Evolutionary conservation across 2,888 invertebrate genomes (phyloP).

Genomic region (Hypolimnas misippus): DNA sequence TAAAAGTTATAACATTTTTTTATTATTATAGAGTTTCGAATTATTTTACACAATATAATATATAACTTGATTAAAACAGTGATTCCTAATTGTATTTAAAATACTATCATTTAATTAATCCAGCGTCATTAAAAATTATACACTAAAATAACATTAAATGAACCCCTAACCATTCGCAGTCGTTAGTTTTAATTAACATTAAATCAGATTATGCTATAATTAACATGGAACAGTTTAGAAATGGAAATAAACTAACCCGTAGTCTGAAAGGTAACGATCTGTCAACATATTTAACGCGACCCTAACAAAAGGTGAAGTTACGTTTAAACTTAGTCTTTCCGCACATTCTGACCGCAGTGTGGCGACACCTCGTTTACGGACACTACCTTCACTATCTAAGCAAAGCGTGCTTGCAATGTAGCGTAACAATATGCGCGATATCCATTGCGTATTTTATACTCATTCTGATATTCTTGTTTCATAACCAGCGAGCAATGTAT

Average conservation of each 20-base stretch:
- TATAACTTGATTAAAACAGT: too few relatives aligned
- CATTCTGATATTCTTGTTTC: background rate
- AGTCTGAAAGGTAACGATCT: slow-evolving; percentile 32
- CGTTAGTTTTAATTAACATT: background rate
- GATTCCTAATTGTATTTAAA: too few relatives aligned
- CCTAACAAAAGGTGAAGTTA: slow-evolving; percentile 45
- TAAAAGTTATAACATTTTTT: too few relatives aligned
- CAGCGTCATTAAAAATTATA: background rate
- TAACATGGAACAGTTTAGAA: background rate
- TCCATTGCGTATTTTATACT: slow-evolving; percentile 14
- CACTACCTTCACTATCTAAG: slow-evolving; percentile 32
- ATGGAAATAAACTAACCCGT: slow-evolving; percentile 13
- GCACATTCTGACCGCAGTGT: slow-evolving; percentile 52
- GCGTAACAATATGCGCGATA: background rate
- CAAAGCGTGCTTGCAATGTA: slow-evolving; percentile 18
- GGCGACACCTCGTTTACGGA: slow-evolving; percentile 51
- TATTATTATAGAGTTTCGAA: too few relatives aligned
- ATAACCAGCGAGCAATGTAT: slow-evolving; percentile 10
- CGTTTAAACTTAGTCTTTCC: slow-evolving; percentile 41
- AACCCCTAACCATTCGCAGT: background rate
- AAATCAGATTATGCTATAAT: background rate
- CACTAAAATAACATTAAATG: too few relatives aligned
- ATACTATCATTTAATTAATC: background rate
- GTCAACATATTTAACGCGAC: slow-evolving; percentile 36
- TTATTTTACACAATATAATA: too few relatives aligned